phyloP scores from a whole-genome alignment of 2,113 vertebrate species.

The Danio rerio region DNA sequence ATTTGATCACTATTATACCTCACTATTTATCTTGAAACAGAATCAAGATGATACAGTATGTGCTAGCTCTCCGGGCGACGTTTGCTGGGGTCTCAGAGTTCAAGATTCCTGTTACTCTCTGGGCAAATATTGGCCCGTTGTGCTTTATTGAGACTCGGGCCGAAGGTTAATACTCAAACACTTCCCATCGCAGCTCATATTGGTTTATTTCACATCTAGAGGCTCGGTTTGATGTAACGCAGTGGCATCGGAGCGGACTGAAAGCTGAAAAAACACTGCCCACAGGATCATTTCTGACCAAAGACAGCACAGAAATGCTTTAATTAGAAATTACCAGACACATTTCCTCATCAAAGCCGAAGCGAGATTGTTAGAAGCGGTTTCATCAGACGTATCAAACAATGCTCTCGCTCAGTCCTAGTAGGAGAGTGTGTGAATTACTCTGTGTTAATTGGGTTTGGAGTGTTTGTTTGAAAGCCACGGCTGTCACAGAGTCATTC shows the following conservation, averaged over 20 bases:
- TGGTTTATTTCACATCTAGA: not conserved
- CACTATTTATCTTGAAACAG: not conserved
- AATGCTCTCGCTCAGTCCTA: not conserved
- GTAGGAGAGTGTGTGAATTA: conserved; percentile 28
- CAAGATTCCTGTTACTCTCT: conserved; percentile 1
- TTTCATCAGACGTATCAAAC: conserved; percentile 21
- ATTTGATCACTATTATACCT: not conserved
- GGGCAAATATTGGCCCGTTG: not conserved
- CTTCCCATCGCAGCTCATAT: conserved; percentile 13
- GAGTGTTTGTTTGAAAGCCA: conserved; percentile 65
- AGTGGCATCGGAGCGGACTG: not conserved
- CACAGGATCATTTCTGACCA: conserved; percentile 1
- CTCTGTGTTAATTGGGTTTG: conserved; percentile 60
- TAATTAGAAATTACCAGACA: conserved; percentile 41
- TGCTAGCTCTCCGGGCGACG: not conserved
- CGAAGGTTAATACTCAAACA: not conserved
- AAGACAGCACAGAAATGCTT: conserved; percentile 2
- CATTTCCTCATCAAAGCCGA: conserved; percentile 36
- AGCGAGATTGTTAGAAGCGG: conserved; percentile 25
- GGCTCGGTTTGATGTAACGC: conserved; percentile 6
- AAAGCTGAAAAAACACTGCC: not conserved
- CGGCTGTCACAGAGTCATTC: conserved; percentile 23
- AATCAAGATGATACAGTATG: not conserved
- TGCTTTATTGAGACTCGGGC: not conserved
- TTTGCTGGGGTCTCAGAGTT: not conserved